phyloP scores from a whole-genome alignment of 1,140 invertebrate genomes.

The Grapholita molesta region DNA sequence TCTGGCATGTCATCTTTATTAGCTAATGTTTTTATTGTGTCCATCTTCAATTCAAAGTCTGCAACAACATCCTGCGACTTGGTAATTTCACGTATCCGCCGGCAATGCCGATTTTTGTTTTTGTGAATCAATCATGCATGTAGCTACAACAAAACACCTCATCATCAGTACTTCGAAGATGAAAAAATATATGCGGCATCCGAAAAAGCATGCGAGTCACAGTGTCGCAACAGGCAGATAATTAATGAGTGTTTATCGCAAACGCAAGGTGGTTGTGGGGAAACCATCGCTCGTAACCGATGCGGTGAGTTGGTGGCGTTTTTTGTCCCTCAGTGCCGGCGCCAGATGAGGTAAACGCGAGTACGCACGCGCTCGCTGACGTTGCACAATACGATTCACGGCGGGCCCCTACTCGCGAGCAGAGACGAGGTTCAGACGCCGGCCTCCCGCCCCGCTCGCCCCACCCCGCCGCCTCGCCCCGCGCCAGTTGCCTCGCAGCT shows the following conservation, averaged over 20 bases:
- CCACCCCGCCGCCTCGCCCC: slow-evolving; percentile 24
- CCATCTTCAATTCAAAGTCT: background rate
- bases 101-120: background rate
- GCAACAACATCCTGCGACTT: slow-evolving; percentile 12
- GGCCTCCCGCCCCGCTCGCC: slow-evolving; percentile 33
- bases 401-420: slow-evolving; percentile 35
- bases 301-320: slow-evolving; percentile 17
- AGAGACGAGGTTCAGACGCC: slow-evolving; percentile 58
- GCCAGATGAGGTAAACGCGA: slow-evolving; percentile 30
- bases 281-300: slow-evolving; percentile 19
- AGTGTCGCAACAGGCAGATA: background rate
- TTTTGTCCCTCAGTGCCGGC: slow-evolving; percentile 25
- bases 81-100: slow-evolving; percentile 8
- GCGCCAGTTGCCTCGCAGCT: slow-evolving; percentile 68
- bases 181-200: background rate
- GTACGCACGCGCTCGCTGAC: slow-evolving; percentile 61
- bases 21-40: background rate
- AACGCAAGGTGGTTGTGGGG: slow-evolving; percentile 2
- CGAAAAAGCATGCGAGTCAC: background rate
- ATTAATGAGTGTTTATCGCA: background rate
- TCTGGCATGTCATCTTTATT: background rate
- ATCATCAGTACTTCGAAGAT: background rate
- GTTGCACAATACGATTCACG: slow-evolving; percentile 60
- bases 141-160: background rate
- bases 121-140: slow-evolving; percentile 1